Evolutionary conservation across 2,113 vertebrate genomes (phyloP).

Genomic region (Phyllostomus discolor): DNA sequence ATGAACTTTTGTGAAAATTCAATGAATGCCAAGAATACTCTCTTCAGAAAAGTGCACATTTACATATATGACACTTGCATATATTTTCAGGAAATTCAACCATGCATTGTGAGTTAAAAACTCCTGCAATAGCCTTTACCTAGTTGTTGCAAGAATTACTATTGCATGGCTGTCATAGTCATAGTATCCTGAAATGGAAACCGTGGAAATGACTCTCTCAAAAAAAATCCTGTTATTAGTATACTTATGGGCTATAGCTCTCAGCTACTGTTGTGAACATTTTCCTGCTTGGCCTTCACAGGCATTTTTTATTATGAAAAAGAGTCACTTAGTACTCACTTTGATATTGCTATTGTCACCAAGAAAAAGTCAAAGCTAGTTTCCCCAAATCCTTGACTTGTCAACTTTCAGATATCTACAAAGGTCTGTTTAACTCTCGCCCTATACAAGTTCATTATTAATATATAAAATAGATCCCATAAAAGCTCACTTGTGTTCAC

Average conservation of each 20-base stretch:
- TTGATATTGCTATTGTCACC: constrained; percentile 25
- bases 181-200: constrained; percentile 49
- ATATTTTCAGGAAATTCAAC: constrained; percentile 18
- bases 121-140: not conserved
- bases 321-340: constrained; percentile 1
- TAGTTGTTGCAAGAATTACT: constrained; percentile 19
- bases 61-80: constrained; percentile 7
- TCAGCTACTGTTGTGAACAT: constrained; percentile 16
- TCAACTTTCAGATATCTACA: constrained; percentile 37
- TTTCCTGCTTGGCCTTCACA: constrained; percentile 33
- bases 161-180: constrained; percentile 26
- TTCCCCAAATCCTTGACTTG: constrained; percentile 47
- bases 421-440: not conserved
- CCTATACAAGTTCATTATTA: not conserved
- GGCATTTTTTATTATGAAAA: constrained; percentile 33
- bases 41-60: constrained; percentile 36
- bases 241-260: not conserved
- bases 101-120: constrained; percentile 28
- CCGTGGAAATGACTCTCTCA: constrained; percentile 28
- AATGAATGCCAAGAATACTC: not conserved
- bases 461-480: constrained; percentile 19
- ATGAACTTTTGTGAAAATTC: constrained; percentile 29
- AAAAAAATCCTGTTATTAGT: constrained; percentile 24
- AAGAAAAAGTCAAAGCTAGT: constrained; percentile 29
- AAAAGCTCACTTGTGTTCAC: not conserved